Evolutionary conservation across 2,113 vertebrate species (phyloP), one percentile per base, ranked within the genome.

Genomic region (Xiphophorus hellerii): DNA sequence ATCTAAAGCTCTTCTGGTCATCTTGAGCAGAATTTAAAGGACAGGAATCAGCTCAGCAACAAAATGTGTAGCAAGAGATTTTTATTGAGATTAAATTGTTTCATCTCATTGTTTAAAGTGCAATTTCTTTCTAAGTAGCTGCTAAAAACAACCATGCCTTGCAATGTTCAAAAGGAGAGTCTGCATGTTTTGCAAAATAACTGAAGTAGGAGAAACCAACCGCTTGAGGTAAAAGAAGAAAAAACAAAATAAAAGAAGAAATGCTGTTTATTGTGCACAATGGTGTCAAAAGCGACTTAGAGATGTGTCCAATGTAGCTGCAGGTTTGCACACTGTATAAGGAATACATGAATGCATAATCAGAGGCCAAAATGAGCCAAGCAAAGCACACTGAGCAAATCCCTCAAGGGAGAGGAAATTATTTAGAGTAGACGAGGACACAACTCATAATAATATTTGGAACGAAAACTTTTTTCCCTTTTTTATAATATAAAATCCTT

Each of bases 271-370:
- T 87, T 70, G 69, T 73, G 35, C 77, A 84, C 73, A 70, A 71
- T 66, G 63, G 48, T 80, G 79, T 71, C 74, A 73, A 80, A 83
- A 73, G 81, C 42, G 58, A 83, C 84, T 76, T 58, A 10, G 30
- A 76, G 82, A 85, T 84, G 83, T 61, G 64, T 80, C 87, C 85
- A 84, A 87, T 78, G 70, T 80, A 77, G 85, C 82, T 62, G 83
- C 82, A 75, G 87, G 31, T 70, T 82, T 88, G 84, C 33, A 77
- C 77, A 80, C 89, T 88, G 89, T 84, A 87, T 84, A 90, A 89
- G 58, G 71, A 87, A 89, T 87, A 87, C 83, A 88, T 90, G 84
- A 89, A 92, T 89, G 84, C 80, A 88, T 90, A 90, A 90, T 87
- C 80, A 89, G 81, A 74, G 85, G 85, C 71, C 81, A 77, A 87